Percentiles rank a stretch among this genome's conserved stretches.
These are phyloP conservation scores for Zaprionus vittiger DNA, from an alignment of 1,140 invertebrate genomes.

Conservation along the genomic window DNA sequence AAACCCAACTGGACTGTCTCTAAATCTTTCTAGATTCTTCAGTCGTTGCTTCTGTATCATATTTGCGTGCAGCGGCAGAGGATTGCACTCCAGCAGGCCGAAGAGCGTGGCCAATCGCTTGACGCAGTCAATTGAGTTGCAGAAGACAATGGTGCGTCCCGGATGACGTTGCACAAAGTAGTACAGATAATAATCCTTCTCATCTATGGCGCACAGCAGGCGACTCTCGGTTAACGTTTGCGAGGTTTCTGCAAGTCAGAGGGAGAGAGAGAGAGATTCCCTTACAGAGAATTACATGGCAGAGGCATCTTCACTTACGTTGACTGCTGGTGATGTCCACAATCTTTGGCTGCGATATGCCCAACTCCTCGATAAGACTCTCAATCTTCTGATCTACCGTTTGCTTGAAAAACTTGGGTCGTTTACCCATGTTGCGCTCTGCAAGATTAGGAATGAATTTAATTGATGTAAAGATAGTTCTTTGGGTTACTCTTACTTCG, in stretches of 20 bases:
- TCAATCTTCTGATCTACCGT: conserved; percentile 90
- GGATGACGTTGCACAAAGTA: conserved; percentile 94
- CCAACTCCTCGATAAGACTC: conserved; percentile 89
- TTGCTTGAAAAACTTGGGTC: conserved; percentile 88
- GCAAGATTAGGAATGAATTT: not conserved
- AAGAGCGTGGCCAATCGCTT: conserved; percentile 93
- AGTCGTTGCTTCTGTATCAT: conserved; percentile 98
- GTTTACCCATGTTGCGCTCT: conserved; percentile 83
- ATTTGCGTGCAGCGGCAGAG: conserved; percentile 95
- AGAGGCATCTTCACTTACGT: conserved; percentile 49
- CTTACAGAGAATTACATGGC: no score
- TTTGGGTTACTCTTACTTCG: conserved; percentile 85
- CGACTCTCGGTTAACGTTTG: conserved; percentile 92
- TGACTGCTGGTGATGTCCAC: conserved; percentile 92
- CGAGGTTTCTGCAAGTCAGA: conserved; percentile 88
- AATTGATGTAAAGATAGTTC: not conserved
- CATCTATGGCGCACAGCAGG: conserved; percentile 90
- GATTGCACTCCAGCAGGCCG: conserved; percentile 90
- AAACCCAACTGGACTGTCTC: conserved; percentile 89
- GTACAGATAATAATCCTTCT: conserved; percentile 97
- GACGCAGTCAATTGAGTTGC: conserved; percentile 98
- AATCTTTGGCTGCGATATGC: conserved; percentile 95
- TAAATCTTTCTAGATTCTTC: conserved; percentile 97
- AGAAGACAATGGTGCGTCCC: conserved; percentile 97
- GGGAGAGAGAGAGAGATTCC: not conserved